Base-by-base conservation (phyloP, 2,797 vertebrate genomes). In the Propithecus perrieri region DNA sequence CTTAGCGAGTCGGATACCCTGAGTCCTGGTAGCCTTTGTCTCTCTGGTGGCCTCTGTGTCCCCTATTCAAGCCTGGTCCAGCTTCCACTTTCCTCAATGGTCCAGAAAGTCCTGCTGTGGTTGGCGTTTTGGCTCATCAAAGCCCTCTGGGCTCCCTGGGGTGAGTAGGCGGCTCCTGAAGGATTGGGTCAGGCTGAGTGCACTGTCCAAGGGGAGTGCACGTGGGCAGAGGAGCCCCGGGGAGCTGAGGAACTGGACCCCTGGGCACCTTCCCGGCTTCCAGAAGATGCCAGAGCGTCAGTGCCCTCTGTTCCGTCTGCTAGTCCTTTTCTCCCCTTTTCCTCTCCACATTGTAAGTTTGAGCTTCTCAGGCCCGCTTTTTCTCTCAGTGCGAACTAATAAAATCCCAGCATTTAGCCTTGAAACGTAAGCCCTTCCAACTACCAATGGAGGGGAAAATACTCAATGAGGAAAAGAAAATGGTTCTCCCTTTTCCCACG, bases 101-200 rank as follows among this genome's bases (percentile, higher is more conserved):
- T 35, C 43, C 10, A 28, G 2, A 4, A 18, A 41, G 13, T 3
- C 28, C 48, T 15, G 4, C 74, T 30, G 1, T 28, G 53, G 46
- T n/a, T n/a, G 38, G 74, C 3, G 0, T 7, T 53, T 12, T 20
- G 63, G 38, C 57, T 50, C 0, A 0, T 14, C 1, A 0, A 18
- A 88, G 2, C 18, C 57, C 48, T 33, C 17, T 12, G 43, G 20
- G 2, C 15, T 11, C 48, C 50, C 55, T 18, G 17, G 78, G 28
- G 41, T 33, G 75, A 67, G 57, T 22, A 20, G 10, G 11, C 24
- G 57, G 90, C 20, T 7, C 46, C 53, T 18, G 1, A 59, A 55
- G 85, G 14, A 59, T 43, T 11, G 22, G 46, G 20, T 6, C 11
- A 22, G 55, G 65, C 65, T 78, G 38, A 50, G 17, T 13, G 33